Base-by-base conservation (phyloP, 2,888 invertebrate genomes). In the Lamellibrachia satsuma region DNA sequence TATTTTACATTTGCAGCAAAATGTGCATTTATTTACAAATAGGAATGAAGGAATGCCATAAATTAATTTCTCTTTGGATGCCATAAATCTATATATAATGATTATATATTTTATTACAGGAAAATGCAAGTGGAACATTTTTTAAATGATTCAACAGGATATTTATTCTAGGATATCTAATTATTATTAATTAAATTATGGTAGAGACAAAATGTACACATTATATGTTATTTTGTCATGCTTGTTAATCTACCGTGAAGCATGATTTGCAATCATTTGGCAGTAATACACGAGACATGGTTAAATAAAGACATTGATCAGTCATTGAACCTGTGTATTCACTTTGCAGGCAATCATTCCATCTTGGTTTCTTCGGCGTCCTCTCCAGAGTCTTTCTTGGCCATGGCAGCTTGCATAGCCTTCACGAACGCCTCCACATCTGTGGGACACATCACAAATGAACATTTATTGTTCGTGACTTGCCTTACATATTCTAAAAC, bases 401-500 rank as follows among this genome's bases (percentile, higher is more conserved):
- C 95, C 93, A 94, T 95, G 90, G 95, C 95, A 60, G 95, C 95
- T 95, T 99, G 98, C 94, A 99, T 97, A 7, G 99, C 99, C 96
- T 98, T 98, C 92, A 99, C 98, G 97, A 99, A 99, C 3, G 98
- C 98, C 96, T 98, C 98, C 97, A 99, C 97, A 96, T 99, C 98
- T 97, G 95, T 52, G 95, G 15, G 75, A 22, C 75, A 75, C 15
- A 75, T 75, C 15, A 75, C 75, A 75, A 75, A n/a, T 39, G 39
- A 39, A 39, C 52, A 7, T 90, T 92, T 15, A 52, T 75, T 92
- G 39, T 15, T 92, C n/a, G 52, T 22, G 90, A 90, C 11, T 11
- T n/a, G n/a, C 8, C 27, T 39, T 60, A 39, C 39, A 39, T 39
- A 39, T 39, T 39, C 39, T 39, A 39, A 39, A 39, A 39, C 1